Evolutionary conservation across 2,888 invertebrate species (phyloP), one percentile per base, ranked within the genome.

Genomic region (Sinodicranocentrus sp.): DNA sequence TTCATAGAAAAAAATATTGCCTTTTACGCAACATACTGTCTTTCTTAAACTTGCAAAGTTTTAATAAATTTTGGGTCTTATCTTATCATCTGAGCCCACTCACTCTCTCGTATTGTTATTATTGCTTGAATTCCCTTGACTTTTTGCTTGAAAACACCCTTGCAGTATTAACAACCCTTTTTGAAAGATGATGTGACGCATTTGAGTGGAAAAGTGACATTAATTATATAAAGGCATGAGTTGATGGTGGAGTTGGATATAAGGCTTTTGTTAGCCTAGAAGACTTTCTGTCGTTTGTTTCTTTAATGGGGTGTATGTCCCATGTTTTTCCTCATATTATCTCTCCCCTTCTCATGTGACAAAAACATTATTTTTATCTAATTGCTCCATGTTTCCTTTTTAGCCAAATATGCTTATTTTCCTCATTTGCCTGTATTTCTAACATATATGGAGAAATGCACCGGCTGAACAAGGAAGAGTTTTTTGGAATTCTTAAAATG

Each of bases 151-250:
- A 10, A 33, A 68, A 23, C 68, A 48, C 10, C 48, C 2, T 48
- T 26, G 26, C 48, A 68, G 1, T 8, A 1, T 23, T 25, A 44
- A 52, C 48, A 10, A 48, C 43, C 6, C 70, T n/a, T 1, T 28
- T 52, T 57, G 48, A 63, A 63, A 61, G 54, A 76, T 54, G 65
- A 65, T 39, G 39, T 65, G 65, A 76, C 39, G 54, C 39, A n/a
- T 76, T 33, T 54, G 39, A 65, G 48, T 65, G 25, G 61, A 76
- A 65, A 76, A 25, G 75, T 65, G 75, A 76, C 75, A 65, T 76
- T 65, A 65, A 76, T 76, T 76, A 65, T 33, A 33, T n/a, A n/a
- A n/a, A 44, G 21, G 52, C 63, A 21, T 15, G 3, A 6, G n/a
- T n/a, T 26, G 28, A 61, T 17, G 19, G 61, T 15, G n/a, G 48